Conservation (phyloP, 2,797 vertebrate species). For the Tokudaia tokunoshimensis region DNA sequence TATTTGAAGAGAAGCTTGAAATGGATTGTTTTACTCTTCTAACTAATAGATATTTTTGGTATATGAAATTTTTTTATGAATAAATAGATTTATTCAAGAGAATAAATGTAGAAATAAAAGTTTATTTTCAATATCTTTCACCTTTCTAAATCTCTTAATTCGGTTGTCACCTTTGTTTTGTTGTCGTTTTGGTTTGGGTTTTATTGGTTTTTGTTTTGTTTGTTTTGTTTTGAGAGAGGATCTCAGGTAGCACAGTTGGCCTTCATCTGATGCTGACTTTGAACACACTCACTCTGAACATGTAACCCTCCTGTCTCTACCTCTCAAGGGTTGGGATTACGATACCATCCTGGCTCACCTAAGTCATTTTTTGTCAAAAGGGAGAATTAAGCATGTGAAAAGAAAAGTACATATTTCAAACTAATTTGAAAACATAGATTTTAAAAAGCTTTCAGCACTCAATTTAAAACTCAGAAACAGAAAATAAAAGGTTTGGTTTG, state of each 20-base stretch:
- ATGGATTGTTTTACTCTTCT: constrained; percentile 5
- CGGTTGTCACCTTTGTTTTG: background rate
- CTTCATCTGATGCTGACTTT: background rate
- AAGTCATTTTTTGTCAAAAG: constrained; percentile 34
- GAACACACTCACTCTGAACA: background rate
- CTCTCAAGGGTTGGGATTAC: background rate
- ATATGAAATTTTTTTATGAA: constrained; percentile 17
- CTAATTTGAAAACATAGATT: constrained; percentile 38
- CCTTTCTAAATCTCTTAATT: constrained; percentile 5
- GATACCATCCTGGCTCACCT: background rate
- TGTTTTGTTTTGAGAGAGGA: background rate
- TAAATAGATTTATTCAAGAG: background rate
- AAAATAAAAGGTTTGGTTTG: constrained; percentile 37
- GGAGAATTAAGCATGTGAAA: background rate
- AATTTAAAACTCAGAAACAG: constrained; percentile 60
- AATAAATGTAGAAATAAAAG: constrained; percentile 25
- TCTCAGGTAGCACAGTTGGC: background rate
- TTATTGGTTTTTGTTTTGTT: too few species aligned
- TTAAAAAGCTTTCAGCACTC: constrained; percentile 20
- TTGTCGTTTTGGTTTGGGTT: too few species aligned
- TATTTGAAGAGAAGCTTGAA: background rate
- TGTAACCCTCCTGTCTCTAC: background rate
- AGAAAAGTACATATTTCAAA: background rate
- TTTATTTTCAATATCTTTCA: constrained; percentile 14
- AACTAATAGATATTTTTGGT: background rate